These are phyloP conservation scores for Cylindroiulus punctatus DNA, from an alignment of 2,888 invertebrate genomes.

Conservation along the genomic window DNA sequence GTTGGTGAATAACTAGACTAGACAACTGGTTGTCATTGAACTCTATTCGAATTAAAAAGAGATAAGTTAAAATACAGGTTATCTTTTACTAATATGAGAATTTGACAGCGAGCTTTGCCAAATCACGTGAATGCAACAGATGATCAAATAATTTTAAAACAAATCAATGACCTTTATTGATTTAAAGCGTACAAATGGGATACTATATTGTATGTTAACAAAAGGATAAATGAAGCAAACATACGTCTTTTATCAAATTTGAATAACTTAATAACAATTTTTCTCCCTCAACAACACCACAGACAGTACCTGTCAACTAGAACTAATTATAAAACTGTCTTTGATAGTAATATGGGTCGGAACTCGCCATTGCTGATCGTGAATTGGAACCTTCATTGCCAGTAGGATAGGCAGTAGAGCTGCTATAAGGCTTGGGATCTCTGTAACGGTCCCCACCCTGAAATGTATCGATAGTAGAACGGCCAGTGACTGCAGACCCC, in stretches of 20 bases:
- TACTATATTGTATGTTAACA: neutral
- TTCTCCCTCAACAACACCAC: neutral
- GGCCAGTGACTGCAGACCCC: neutral
- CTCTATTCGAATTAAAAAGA: neutral
- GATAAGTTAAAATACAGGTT: neutral
- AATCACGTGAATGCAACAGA: neutral
- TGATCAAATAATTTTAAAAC: neutral
- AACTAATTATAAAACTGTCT: conserved; percentile 46
- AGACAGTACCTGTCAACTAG: neutral
- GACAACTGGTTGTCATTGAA: neutral
- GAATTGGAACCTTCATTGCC: neutral
- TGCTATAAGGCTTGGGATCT: neutral
- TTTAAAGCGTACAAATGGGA: neutral
- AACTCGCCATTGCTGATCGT: neutral
- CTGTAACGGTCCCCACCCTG: conserved; percentile 21
- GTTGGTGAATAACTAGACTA: neutral
- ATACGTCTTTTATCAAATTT: neutral
- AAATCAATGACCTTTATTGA: neutral
- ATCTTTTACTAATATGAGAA: neutral
- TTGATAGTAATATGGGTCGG: conserved; percentile 24
- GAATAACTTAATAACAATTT: neutral
- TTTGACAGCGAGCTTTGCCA: neutral
- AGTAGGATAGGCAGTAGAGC: neutral
- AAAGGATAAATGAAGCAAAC: neutral
- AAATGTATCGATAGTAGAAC: neutral